phyloP scores from a whole-genome alignment of 2,888 invertebrate genomes.

The Malthinus flaveolus region DNA sequence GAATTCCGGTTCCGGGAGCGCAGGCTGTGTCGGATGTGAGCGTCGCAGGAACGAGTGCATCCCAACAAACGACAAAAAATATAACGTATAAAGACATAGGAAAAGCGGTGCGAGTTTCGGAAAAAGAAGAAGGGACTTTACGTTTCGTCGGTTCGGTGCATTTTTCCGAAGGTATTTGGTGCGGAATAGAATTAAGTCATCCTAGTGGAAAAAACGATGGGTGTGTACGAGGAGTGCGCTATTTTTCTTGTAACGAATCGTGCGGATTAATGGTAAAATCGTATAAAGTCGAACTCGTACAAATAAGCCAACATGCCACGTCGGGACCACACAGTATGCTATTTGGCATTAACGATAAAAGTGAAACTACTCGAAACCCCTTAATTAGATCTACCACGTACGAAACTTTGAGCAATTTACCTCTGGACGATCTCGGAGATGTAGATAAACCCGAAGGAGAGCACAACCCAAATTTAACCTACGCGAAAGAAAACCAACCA shows the following conservation, averaged over 20 bases:
- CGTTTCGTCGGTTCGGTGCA: conserved; percentile 61
- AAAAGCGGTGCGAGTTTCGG: conserved; percentile 46
- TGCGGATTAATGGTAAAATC: conserved; percentile 68
- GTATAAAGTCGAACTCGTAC: conserved; percentile 55
- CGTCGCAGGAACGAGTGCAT: conserved; percentile 14
- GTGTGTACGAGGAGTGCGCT: conserved; percentile 61
- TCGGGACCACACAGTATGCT: conserved; percentile 66
- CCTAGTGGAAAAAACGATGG: conserved; percentile 67
- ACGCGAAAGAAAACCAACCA: no score
- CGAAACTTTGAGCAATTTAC: neutral
- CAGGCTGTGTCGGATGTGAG: conserved; percentile 9
- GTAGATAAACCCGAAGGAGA: no score
- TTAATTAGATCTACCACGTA: conserved; percentile 23
- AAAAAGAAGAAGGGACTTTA: conserved; percentile 56
- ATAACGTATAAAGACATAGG: conserved; percentile 42
- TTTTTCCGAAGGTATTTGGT: conserved; percentile 63
- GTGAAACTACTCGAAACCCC: conserved; percentile 10
- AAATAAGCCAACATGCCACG: conserved; percentile 51
- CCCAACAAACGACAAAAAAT: neutral
- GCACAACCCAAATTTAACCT: no score
- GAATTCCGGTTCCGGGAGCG: conserved; percentile 42
- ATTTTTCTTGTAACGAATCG: conserved; percentile 63
- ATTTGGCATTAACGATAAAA: conserved; percentile 55
- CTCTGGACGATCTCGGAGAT: no score
- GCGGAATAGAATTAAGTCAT: conserved; percentile 64